phyloP scores from a whole-genome alignment of 2,113 vertebrate species.

The Engystomops pustulosus region DNA sequence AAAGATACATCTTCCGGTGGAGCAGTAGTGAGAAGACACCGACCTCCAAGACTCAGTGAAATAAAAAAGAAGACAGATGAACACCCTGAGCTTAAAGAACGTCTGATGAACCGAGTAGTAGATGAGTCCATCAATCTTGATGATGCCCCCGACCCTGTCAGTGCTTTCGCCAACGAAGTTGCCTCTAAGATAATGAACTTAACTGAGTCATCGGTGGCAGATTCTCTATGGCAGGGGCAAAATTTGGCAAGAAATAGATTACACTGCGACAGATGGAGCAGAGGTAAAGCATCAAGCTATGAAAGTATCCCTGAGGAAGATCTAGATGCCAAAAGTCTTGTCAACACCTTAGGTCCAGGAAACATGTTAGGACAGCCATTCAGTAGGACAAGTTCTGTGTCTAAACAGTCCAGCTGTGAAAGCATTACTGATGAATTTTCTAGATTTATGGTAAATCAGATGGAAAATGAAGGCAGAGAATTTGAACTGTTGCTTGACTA shows the following conservation, averaged over 20 bases:
- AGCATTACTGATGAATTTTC: slow-evolving; percentile 98
- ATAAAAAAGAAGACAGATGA: slow-evolving; percentile 97
- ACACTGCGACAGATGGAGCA: slow-evolving; percentile 89
- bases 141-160: slow-evolving; percentile 86
- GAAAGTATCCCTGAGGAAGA: slow-evolving; percentile 97
- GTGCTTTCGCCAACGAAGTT: slow-evolving; percentile 89
- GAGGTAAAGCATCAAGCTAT: slow-evolving; percentile 89
- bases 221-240: slow-evolving; percentile 86
- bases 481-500: slow-evolving; percentile 95
- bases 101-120: slow-evolving; percentile 91
- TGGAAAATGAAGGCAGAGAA: slow-evolving; percentile 93
- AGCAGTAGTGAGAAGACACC: slow-evolving; percentile 82
- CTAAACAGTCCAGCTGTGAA: slow-evolving; percentile 97
- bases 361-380: slow-evolving; percentile 83
- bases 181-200: slow-evolving; percentile 93
- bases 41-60: slow-evolving; percentile 92
- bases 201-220: slow-evolving; percentile 84
- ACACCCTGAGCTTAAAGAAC: slow-evolving; percentile 95
- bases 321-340: slow-evolving; percentile 70
- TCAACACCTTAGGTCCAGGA: slow-evolving; percentile 77
- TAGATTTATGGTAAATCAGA: slow-evolving; percentile 97
- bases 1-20: slow-evolving; percentile 79
- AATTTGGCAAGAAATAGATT: slow-evolving; percentile 80
- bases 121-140: slow-evolving; percentile 91
- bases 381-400: slow-evolving; percentile 93